phyloP scores from a whole-genome alignment of 2,888 invertebrate genomes.

The Ichneumoninae sp. region DNA sequence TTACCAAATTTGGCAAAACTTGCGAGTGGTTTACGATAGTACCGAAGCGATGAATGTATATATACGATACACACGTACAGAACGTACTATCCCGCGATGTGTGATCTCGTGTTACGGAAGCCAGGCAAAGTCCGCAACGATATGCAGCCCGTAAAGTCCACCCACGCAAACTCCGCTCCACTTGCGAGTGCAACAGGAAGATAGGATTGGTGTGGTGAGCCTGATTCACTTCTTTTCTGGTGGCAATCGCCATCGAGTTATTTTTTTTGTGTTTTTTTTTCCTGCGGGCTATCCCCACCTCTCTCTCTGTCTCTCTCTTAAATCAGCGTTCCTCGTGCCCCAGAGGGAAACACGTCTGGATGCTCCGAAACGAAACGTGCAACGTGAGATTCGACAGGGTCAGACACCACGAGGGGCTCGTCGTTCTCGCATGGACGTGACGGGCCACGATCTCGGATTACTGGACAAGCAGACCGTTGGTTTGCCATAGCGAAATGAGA shows the following conservation, averaged over 20 bases:
- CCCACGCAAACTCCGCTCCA: slow-evolving; percentile 50
- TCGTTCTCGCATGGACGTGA: slow-evolving; percentile 35
- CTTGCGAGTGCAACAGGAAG: slow-evolving; percentile 7
- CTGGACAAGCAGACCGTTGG: slow-evolving; percentile 62
- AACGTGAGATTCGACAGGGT: slow-evolving; percentile 47
- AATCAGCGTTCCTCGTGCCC: slow-evolving; percentile 10
- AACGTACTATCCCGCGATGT: slow-evolving; percentile 23
- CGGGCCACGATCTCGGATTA: slow-evolving; percentile 59
- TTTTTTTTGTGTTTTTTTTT: slow-evolving; percentile 3
- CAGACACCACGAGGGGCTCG: slow-evolving; percentile 39
- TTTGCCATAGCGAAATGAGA: slow-evolving; percentile 58
- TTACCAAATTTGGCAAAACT: slow-evolving; percentile 61
- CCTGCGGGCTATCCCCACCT: neutral
- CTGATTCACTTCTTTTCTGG: slow-evolving; percentile 5
- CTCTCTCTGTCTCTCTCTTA: neutral
- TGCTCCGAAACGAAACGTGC: slow-evolving; percentile 2
- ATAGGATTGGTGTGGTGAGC: slow-evolving; percentile 1
- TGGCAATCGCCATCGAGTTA: neutral
- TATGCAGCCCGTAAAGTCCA: slow-evolving; percentile 54
- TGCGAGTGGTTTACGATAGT: slow-evolving; percentile 55
- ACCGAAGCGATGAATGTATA: slow-evolving; percentile 34
- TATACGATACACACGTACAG: neutral
- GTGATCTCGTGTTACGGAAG: slow-evolving; percentile 64
- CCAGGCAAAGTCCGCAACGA: slow-evolving; percentile 51
- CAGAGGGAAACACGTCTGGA: slow-evolving; percentile 30